Base-by-base conservation (phyloP, 2,113 vertebrate species). In the Eolophus roseicapilla region DNA sequence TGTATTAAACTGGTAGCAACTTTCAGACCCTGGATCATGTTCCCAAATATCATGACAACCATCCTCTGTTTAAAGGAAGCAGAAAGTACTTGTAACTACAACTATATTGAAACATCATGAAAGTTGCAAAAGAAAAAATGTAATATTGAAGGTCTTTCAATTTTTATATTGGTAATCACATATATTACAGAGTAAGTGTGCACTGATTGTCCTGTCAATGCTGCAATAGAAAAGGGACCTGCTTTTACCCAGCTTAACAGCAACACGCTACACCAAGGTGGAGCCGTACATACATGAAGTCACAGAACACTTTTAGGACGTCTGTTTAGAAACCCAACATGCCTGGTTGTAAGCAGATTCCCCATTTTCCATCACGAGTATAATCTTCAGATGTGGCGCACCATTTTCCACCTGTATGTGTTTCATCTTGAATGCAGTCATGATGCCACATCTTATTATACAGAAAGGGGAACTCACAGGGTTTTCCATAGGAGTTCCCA, bases 381-480 rank as follows among this genome's bases (percentile, higher is more conserved):
- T 98, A 99, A 97, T 98, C 96, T 20, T 96, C 90, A 21, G 99
- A 97, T 35, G 99, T 99, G 70, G 98, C 96, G 4, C 99, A 99
- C 99, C 99, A 99, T 69, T 97, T 96, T 37, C 96, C 86, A 35
- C 46, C 94, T 0, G 15, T n/a, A 16, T 59, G 83, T 0, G 71
- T 83, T 11, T 68, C 82, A 47, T 98, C 97, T 27, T 84, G 90
- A 92, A 99, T 90, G 60, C 99, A 99, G 24, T 97, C 97, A 43
- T 99, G 98, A 95, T 99, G 95, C 99, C 99, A 99, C 5, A 71
- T 98, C 43, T 96, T 86, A 11, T 98, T 98, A 90, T 98, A 93
- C 35, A 98, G 97, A 96, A 99, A 99, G 31, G 99, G 99, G 83
- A 99, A 99, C 24, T 98, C 98, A 88, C 99, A 99, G 52, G 98